Evolutionary conservation across 2,797 vertebrate species (phyloP), one percentile per base, ranked within the genome.

Genomic region (Muraenolepis orangiensis): DNA sequence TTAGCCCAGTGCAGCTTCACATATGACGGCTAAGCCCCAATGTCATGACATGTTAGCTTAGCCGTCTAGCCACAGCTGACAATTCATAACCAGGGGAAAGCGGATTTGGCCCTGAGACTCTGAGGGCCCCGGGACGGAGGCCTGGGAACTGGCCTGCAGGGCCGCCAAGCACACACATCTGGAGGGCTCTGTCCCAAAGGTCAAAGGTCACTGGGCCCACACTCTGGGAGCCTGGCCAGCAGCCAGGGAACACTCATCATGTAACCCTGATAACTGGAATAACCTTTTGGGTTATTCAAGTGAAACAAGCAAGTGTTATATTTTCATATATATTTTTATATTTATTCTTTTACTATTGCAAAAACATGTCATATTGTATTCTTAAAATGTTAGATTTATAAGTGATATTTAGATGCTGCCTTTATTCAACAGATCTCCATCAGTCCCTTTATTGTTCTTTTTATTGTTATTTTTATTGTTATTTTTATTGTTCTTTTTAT

Each of bases 141-240:
- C 68, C 51, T n/a, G 29, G 74, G 36, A 81, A 38, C 4, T 3
- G 61, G 14, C 64, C 77, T 23, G 71, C 42, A 57, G 23, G 18
- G 42, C 81, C 79, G 72, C 75, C 76, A 74, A 84, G 69, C 42
- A 42, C 61, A 75, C 30, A 80, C 74, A 79, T 78, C 80, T 83
- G 81, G 75, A 42, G 23, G 26, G 75, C 66, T 31, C 68, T 13
- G 74, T 28, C 40, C 61, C 72, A 67, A 64, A 34, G 64, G 69
- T 46, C 36, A 76, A 38, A 66, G 74, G 70, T 76, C 6, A 30
- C n/a, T 3, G 32, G 32, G 26, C 20, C 6, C 23, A 32, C 36
- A 26, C 64, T 71, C 34, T 18, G 64, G 32, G 57, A 71, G 20
- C 4, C 2, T 16, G 70, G 42, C 67, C 23, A 4, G 18, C 23